phyloP scores from a whole-genome alignment of 2,797 vertebrate species.

The Trichosurus vulpecula region DNA sequence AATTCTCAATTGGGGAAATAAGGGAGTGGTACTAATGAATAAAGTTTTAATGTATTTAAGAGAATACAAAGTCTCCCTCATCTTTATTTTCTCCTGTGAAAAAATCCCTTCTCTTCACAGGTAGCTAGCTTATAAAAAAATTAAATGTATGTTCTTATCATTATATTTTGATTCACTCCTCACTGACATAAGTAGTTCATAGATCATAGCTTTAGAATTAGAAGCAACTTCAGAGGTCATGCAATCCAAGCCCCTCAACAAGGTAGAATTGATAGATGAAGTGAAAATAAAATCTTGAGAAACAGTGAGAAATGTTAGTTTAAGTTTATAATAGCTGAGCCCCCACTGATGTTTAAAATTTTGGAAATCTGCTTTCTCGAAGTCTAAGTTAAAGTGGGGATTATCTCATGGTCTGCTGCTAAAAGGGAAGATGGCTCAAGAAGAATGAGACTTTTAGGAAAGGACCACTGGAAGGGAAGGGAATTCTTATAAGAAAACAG shows the following conservation, averaged over 20 bases:
- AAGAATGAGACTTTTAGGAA: not conserved
- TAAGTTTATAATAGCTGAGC: not conserved
- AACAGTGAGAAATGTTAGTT: not conserved
- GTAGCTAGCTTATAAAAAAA: not conserved
- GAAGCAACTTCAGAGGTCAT: too few species aligned
- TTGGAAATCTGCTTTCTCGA: not conserved
- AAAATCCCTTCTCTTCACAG: not conserved
- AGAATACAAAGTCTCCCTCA: not conserved
- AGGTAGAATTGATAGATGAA: not conserved
- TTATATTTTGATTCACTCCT: not conserved
- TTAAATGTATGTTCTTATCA: not conserved
- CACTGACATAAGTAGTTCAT: not conserved
- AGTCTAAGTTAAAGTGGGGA: not conserved
- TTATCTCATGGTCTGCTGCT: not conserved
- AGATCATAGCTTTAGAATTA: not conserved
- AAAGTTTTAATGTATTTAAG: not conserved
- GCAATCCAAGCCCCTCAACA: not conserved
- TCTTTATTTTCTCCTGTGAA: not conserved
- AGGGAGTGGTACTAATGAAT: not conserved
- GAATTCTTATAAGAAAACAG: too few species aligned
- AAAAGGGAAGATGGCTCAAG: not conserved
- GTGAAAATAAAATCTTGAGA: not conserved
- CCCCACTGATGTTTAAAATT: not conserved
- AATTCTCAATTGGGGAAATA: not conserved
- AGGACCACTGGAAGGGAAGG: not conserved